phyloP scores from a whole-genome alignment of 2,888 invertebrate species.

The Syritta pipiens region DNA sequence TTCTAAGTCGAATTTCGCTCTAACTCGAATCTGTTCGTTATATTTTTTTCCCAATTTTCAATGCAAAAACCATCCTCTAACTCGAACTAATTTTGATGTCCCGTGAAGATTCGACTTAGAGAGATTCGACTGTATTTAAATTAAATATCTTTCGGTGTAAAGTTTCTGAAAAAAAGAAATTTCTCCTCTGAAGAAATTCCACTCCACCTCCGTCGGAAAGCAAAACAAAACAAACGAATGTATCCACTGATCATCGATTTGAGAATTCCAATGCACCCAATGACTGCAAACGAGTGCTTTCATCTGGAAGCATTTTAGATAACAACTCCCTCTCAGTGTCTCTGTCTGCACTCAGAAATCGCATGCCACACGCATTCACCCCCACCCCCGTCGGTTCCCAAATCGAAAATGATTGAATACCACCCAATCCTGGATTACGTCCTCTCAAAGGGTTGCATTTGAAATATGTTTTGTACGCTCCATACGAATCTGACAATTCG shows the following conservation, averaged over 20 bases:
- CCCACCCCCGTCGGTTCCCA: not conserved
- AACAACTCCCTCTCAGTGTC: slow-evolving; percentile 70
- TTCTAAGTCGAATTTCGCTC: too few relatives aligned
- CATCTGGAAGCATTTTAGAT: slow-evolving; percentile 78
- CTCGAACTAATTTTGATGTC: too few relatives aligned
- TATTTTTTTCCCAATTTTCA: too few relatives aligned
- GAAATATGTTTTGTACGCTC: slow-evolving; percentile 26
- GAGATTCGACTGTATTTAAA: too few relatives aligned
- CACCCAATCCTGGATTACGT: slow-evolving; percentile 7
- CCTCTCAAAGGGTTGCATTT: slow-evolving; percentile 6
- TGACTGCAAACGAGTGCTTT: slow-evolving; percentile 69
- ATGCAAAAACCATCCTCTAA: too few relatives aligned
- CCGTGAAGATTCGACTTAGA: too few relatives aligned
- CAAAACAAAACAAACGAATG: too few relatives aligned
- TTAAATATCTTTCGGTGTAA: too few relatives aligned
- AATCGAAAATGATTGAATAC: slow-evolving; percentile 7
- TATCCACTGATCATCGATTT: slow-evolving; percentile 24
- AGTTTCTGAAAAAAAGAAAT: too few relatives aligned
- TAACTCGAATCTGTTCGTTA: too few relatives aligned
- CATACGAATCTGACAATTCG: slow-evolving; percentile 44
- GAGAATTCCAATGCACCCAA: slow-evolving; percentile 37
- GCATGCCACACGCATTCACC: slow-evolving; percentile 26
- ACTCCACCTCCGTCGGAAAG: too few relatives aligned
- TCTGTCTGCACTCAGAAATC: slow-evolving; percentile 18
- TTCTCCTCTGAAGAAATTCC: too few relatives aligned